Evolutionary conservation across 2,797 vertebrate species (phyloP).

Genomic region (Anabacerthia variegaticeps): DNA sequence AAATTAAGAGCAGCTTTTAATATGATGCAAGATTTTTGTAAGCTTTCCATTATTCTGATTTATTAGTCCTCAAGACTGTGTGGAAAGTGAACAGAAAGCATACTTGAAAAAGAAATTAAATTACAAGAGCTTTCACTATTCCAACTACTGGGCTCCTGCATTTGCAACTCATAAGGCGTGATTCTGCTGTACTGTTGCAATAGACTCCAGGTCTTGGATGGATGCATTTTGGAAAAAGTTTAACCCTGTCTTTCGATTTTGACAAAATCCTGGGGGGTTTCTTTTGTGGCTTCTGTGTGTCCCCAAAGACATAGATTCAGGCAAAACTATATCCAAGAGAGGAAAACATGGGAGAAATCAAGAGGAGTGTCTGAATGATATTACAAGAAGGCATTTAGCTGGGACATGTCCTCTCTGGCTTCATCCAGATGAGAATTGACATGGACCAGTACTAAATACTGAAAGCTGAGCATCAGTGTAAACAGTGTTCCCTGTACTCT

Average conservation of each 20-base stretch:
- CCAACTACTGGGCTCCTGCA: not conserved
- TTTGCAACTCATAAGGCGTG: not conserved
- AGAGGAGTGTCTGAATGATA: not conserved
- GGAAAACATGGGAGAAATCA: not conserved
- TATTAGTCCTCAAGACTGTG: conserved; percentile 5
- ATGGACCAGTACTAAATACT: not conserved
- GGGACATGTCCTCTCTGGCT: not conserved
- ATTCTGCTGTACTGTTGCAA: not conserved
- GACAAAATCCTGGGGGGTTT: not conserved
- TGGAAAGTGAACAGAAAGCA: conserved; percentile 12
- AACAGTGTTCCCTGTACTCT: not conserved
- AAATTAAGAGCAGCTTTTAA: conserved; percentile 1
- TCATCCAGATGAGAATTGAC: not conserved
- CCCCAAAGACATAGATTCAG: not conserved
- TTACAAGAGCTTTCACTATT: conserved; percentile 15
- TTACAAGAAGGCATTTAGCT: not conserved
- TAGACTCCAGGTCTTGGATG: not conserved
- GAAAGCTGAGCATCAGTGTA: not conserved
- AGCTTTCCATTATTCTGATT: conserved; percentile 41
- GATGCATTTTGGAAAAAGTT: not conserved
- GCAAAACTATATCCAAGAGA: not conserved
- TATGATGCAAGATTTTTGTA: conserved; percentile 2
- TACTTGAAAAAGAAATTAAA: conserved; percentile 1
- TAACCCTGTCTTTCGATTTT: not conserved
- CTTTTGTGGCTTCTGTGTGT: not conserved